Evolutionary conservation across 2,888 invertebrate genomes (phyloP).

Genomic region (Phasia obesa): DNA sequence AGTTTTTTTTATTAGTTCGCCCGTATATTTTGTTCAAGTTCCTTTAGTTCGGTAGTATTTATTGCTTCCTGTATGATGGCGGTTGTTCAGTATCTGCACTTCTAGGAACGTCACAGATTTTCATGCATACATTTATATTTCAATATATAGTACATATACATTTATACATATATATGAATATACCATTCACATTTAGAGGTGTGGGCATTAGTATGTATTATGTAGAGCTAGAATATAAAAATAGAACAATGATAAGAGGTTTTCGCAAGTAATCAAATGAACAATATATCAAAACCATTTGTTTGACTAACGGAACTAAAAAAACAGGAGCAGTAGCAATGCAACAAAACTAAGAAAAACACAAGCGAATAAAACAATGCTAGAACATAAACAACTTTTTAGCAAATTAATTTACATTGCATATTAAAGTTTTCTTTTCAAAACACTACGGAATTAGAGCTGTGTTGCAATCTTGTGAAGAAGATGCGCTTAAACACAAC

Average conservation of each 20-base stretch:
- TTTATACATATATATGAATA: neutral
- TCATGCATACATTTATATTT: constrained; percentile 4
- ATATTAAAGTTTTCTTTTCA: constrained; percentile 52
- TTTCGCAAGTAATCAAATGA: constrained; percentile 69
- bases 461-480: constrained; percentile 20
- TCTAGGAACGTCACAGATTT: constrained; percentile 26
- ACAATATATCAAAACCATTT: constrained; percentile 68
- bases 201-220: neutral
- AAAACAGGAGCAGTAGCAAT: constrained; percentile 6
- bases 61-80: constrained; percentile 66
- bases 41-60: constrained; percentile 64
- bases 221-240: constrained; percentile 13
- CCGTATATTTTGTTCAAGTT: constrained; percentile 60
- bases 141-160: neutral
- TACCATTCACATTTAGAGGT: too few species aligned
- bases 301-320: constrained; percentile 57
- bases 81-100: constrained; percentile 62
- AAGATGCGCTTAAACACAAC: constrained; percentile 23
- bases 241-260: constrained; percentile 60
- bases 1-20: constrained; percentile 34
- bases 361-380: constrained; percentile 23
- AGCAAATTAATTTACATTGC: constrained; percentile 63
- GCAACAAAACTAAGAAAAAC: constrained; percentile 16
- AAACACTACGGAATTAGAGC: constrained; percentile 27
- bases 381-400: constrained; percentile 39